Conservation (phyloP, 2,888 invertebrate genomes). For the Cheilosia grossa region DNA sequence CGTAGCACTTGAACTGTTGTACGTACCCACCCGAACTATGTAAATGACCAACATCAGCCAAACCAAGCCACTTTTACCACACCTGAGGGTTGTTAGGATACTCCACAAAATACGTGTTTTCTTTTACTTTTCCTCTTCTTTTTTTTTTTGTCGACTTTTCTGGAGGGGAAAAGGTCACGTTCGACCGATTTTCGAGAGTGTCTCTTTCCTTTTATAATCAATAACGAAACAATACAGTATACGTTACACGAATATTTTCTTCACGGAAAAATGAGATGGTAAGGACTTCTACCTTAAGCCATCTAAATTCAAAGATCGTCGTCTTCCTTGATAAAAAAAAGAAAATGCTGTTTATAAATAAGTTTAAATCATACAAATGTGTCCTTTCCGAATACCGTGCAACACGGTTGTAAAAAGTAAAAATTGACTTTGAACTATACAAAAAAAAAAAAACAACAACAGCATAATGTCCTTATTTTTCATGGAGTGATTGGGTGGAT, state of each 20-base stretch:
- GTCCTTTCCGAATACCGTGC: not conserved
- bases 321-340: conserved; percentile 1
- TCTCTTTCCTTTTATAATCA: conserved; percentile 41
- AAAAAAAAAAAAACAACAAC: conserved; percentile 6
- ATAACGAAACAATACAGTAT: conserved; percentile 44
- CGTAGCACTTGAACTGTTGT: conserved; percentile 14
- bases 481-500: conserved; percentile 20
- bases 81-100: conserved; percentile 44
- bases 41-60: conserved; percentile 39
- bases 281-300: not conserved
- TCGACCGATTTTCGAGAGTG: conserved; percentile 47
- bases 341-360: conserved; percentile 4
- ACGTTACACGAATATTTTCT: not conserved
- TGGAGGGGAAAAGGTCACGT: conserved; percentile 47
- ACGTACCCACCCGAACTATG: conserved; percentile 32
- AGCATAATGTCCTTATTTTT: conserved; percentile 35
- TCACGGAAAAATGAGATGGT: not conserved
- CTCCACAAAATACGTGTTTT: conserved; percentile 28
- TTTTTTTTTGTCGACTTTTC: conserved; percentile 2
- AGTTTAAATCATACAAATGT: not conserved
- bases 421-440: conserved; percentile 17
- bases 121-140: not conserved
- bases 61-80: conserved; percentile 38
- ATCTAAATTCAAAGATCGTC: conserved; percentile 33
- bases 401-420: not conserved